Conservation (phyloP, 1,140 invertebrate species). For the Leguminivora glycinivorella region DNA sequence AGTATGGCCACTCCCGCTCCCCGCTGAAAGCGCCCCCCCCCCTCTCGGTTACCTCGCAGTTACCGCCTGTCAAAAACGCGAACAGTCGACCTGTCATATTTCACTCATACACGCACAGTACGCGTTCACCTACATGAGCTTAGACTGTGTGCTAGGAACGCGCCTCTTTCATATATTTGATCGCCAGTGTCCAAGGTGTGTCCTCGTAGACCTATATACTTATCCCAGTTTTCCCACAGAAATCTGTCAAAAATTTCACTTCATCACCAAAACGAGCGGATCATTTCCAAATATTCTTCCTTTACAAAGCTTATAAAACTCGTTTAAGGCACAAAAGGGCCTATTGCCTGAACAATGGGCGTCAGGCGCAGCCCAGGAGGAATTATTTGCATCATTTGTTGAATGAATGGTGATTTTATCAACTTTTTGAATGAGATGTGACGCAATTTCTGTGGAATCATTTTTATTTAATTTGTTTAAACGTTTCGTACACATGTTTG, state of each 20-base stretch:
- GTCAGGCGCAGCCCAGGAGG: background rate
- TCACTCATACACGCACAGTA: too few relatives aligned
- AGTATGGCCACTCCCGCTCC: too few relatives aligned
- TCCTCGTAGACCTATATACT: too few relatives aligned
- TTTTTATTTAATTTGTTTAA: background rate
- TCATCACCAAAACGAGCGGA: background rate
- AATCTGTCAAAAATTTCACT: background rate
- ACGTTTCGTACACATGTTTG: background rate
- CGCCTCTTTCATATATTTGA: too few relatives aligned
- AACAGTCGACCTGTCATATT: too few relatives aligned
- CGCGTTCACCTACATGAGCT: too few relatives aligned
- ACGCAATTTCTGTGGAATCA: background rate
- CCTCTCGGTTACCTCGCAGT: too few relatives aligned
- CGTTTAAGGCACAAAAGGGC: slow-evolving; percentile 11
- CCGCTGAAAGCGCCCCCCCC: too few relatives aligned
- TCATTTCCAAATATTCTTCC: slow-evolving; percentile 18
- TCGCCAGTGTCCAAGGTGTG: too few relatives aligned
- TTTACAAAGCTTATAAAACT: slow-evolving; percentile 5
- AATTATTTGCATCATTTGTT: slow-evolving; percentile 27
- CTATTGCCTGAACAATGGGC: slow-evolving; percentile 19
- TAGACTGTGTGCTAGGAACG: too few relatives aligned
- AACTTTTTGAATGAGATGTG: slow-evolving; percentile 5
- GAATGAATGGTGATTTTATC: slow-evolving; percentile 10
- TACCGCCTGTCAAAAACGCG: too few relatives aligned
- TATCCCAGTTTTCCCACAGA: too few relatives aligned